Conservation (phyloP, 2,888 invertebrate genomes). For the Drosophila algonquin region DNA sequence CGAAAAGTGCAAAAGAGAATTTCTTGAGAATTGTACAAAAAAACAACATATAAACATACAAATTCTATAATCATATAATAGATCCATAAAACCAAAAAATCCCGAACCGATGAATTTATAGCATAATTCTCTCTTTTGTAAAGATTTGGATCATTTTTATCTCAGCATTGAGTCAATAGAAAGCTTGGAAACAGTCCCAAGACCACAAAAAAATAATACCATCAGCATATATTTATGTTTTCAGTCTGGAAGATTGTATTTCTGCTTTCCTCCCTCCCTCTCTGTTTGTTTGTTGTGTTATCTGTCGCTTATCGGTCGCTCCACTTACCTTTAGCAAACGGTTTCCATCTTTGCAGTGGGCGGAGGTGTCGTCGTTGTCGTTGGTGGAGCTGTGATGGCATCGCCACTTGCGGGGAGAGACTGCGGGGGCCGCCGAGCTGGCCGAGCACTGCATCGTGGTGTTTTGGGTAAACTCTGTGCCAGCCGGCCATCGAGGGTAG, state of each 20-base stretch:
- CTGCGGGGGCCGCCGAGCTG: constrained; percentile 48
- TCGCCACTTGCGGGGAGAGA: constrained; percentile 20
- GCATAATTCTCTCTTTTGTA: not conserved
- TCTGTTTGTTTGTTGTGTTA: not conserved
- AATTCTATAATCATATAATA: too few species aligned
- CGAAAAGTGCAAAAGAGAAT: too few species aligned
- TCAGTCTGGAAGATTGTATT: too few species aligned
- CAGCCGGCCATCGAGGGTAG: constrained; percentile 89
- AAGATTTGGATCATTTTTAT: not conserved
- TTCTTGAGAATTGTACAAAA: too few species aligned
- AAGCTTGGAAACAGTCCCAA: not conserved
- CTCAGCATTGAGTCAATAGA: not conserved
- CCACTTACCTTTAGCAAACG: constrained; percentile 85
- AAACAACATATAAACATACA: too few species aligned
- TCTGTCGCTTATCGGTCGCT: constrained; percentile 29
- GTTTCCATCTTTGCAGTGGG: constrained; percentile 26
- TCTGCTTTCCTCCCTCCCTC: not conserved
- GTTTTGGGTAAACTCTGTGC: constrained; percentile 79
- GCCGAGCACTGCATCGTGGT: constrained; percentile 70
- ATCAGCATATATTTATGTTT: not conserved
- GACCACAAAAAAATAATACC: too few species aligned
- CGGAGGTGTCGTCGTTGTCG: constrained; percentile 8
- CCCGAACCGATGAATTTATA: not conserved
- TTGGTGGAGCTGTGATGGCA: constrained; percentile 7
- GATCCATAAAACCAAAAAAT: not conserved